Evolutionary conservation across 2,888 invertebrate species (phyloP), one percentile per base, ranked within the genome.

Genomic region (Eilema sororculum): DNA sequence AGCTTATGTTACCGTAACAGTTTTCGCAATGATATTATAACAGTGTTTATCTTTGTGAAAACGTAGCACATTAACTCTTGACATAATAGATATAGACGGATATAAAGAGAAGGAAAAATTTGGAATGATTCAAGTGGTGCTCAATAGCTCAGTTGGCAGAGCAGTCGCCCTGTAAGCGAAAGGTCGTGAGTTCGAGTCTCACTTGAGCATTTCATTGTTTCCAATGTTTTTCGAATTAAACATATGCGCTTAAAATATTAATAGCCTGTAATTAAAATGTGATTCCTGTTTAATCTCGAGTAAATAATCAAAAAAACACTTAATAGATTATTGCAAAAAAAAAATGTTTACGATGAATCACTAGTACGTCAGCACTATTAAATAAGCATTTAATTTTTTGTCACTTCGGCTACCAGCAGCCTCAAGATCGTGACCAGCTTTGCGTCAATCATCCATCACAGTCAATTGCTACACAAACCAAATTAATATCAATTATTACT

Each of bases 391-490:
- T 24, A 13, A 12, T 56, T 69, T 65, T 65, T 65, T 56, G 65
- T 61, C 28, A 25, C 9, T 56, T 67, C 10, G 61, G 59, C 67
- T 46, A 46, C 46, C 46, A 46, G 41, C 24, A 68, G 24, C 22
- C 46, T 22, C 68, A 67, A 72, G 65, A 60, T 78, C 71, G 78
- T 73, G 81, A 73, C 71, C 57, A 61, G 71, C 67, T 68, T 75
- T 28, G 13, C 52, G 62, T 65, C 28, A 69, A 70, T 33, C 28
- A 66, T 68, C 60, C 58, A 72, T 62, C 79, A 76, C 77, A 72
- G 74, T 71, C 65, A 52, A 72, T 81, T 71, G 12, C 72, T 69
- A 76, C 76, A 66, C 71, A 69, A 77, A 77, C 71, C 65, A 59
- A 28, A 59, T 66, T 28, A 56, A 73, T 74, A 64, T 74, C 67